Percentiles rank a stretch among this genome's conserved stretches.
Conservation (phyloP, 2,113 vertebrate genomes). For the Panthera uncia region DNA sequence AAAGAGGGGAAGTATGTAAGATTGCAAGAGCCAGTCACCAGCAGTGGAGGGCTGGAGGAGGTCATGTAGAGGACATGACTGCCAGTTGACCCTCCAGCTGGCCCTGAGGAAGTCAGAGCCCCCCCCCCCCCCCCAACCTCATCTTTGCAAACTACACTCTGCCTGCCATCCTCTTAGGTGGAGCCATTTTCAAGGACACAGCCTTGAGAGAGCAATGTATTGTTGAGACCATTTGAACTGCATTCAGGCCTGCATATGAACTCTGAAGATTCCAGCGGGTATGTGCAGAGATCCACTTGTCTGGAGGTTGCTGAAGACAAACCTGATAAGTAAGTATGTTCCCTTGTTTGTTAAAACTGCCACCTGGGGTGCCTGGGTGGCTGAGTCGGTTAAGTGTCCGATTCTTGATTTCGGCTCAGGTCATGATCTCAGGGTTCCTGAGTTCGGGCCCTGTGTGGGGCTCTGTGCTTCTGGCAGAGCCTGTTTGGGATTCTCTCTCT, state of each 20-base stretch:
- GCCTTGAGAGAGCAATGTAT: not conserved
- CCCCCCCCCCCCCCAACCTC: rapidly evolving
- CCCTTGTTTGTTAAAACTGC: not conserved
- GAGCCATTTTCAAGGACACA: not conserved
- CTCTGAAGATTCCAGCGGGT: not conserved
- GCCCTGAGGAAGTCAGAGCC: not conserved
- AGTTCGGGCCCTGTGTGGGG: not conserved
- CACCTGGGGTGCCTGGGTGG: not conserved
- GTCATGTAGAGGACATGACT: not conserved
- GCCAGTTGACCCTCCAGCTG: not conserved
- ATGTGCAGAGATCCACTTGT: not conserved
- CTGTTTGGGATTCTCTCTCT: not conserved
- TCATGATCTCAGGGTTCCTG: not conserved
- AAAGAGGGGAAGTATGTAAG: not conserved
- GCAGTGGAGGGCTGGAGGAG: not conserved
- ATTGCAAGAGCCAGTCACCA: not conserved
- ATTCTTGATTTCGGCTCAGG: not conserved
- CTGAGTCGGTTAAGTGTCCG: not conserved
- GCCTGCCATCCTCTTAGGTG: not conserved
- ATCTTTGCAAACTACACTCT: not conserved
- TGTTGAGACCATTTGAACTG: not conserved
- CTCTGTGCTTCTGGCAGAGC: too few species aligned
- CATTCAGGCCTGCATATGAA: not conserved
- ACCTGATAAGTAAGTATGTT: not conserved
- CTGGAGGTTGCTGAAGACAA: not conserved